Conservation (phyloP, 2,888 invertebrate species). For the Andrena fulva region DNA sequence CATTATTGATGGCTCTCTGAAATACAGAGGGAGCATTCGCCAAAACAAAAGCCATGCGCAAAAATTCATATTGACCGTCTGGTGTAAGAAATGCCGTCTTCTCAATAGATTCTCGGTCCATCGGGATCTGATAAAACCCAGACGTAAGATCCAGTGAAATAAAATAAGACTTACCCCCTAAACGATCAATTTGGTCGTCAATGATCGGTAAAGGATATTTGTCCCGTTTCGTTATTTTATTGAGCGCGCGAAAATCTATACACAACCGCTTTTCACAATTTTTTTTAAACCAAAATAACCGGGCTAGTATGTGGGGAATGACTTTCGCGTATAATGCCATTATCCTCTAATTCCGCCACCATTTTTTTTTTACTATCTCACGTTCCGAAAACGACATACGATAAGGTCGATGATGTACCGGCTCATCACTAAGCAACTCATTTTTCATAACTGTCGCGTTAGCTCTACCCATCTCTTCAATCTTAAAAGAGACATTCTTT, state of each 20-base stretch:
- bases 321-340: constrained; percentile 35
- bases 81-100: neutral
- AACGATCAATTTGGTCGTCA: neutral
- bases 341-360: neutral
- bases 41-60: neutral
- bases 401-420: neutral
- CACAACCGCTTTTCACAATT: neutral
- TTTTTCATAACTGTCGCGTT: constrained; percentile 60
- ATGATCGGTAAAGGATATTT: neutral
- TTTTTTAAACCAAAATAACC: neutral
- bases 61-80: neutral
- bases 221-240: neutral
- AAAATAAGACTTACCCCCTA: neutral
- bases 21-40: neutral
- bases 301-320: constrained; percentile 51
- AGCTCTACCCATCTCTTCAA: constrained; percentile 11
- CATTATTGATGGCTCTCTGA: neutral
- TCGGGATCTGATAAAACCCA: neutral
- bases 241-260: neutral
- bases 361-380: neutral
- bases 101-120: neutral
- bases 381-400: neutral
- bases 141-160: neutral
- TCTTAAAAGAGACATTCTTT: constrained; percentile 4
- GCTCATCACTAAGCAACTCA: constrained; percentile 37